phyloP scores from a whole-genome alignment of 1,140 invertebrate species.

The Rhyacophila brunnea region DNA sequence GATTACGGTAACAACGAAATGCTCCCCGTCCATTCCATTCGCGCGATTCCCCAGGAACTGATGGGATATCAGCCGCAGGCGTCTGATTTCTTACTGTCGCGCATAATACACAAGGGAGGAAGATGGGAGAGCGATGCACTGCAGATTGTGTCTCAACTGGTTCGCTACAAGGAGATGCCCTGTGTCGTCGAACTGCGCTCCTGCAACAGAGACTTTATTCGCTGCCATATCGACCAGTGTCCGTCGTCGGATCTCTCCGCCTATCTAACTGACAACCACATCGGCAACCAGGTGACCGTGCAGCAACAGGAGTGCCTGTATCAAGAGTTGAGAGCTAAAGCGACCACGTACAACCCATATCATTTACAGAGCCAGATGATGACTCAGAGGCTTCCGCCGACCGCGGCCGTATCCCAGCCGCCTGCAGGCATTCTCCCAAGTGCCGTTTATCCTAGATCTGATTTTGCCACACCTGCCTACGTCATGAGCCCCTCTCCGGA shows the following conservation, averaged over 20 bases:
- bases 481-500: not conserved
- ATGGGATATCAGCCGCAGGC: slow-evolving; percentile 55
- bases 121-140: slow-evolving; percentile 54
- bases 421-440: not conserved
- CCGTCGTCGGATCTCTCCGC: slow-evolving; percentile 49
- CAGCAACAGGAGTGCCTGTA: slow-evolving; percentile 23
- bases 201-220: slow-evolving; percentile 10
- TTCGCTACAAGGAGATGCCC: slow-evolving; percentile 55
- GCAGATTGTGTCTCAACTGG: slow-evolving; percentile 47
- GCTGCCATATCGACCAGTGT: slow-evolving; percentile 33
- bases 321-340: not conserved
- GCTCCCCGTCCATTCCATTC: slow-evolving; percentile 55
- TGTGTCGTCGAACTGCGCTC: slow-evolving; percentile 39
- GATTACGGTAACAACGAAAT: slow-evolving; percentile 69
- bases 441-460: not conserved
- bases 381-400: not conserved
- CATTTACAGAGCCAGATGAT: no score
- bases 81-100: slow-evolving; percentile 57
- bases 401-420: not conserved
- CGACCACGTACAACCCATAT: no score
- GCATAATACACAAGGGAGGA: slow-evolving; percentile 48
- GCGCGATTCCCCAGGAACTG: slow-evolving; percentile 55
- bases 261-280: slow-evolving; percentile 37
- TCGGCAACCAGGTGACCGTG: slow-evolving; percentile 20
- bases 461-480: not conserved